These are phyloP conservation scores for Porites australiensis DNA, from an alignment of 64 coral and sea anemone species.

Conservation along the genomic window DNA sequence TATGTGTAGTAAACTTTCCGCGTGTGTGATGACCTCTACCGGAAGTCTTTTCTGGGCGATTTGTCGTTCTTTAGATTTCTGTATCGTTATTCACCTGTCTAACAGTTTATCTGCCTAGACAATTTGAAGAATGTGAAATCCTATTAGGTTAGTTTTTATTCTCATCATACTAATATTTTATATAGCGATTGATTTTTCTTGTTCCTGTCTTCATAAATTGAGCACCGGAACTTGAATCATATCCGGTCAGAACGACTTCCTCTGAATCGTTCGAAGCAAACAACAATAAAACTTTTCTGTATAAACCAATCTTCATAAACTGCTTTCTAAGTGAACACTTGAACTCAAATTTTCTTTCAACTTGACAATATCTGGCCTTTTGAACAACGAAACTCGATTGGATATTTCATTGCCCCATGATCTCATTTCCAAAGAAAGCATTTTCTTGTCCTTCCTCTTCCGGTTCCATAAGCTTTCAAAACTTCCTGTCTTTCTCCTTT, in stretches of 20 bases:
- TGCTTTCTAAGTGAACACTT: background rate
- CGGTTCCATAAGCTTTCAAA: background rate
- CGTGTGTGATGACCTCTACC: no score
- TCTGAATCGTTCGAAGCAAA: background rate
- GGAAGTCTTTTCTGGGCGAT: no score
- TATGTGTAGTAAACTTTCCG: no score
- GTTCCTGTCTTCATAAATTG: slow-evolving; percentile 4
- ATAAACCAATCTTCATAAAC: background rate
- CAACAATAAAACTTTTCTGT: background rate
- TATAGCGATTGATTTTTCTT: background rate
- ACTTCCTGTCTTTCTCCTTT: slow-evolving; percentile 11
- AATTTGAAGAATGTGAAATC: no score
- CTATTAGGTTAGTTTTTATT: no score
- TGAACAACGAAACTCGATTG: background rate
- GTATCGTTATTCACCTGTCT: no score
- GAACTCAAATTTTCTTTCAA: background rate
- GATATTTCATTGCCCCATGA: background rate
- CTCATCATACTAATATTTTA: background rate
- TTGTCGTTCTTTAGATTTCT: no score
- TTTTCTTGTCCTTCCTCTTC: no score
- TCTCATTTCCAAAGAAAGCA: no score
- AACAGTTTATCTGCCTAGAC: no score
- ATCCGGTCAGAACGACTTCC: slow-evolving; percentile 26
- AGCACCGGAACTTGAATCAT: background rate
- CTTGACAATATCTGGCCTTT: background rate